Conservation (phyloP, 2,113 vertebrate species). For the Osmerus mordax region DNA sequence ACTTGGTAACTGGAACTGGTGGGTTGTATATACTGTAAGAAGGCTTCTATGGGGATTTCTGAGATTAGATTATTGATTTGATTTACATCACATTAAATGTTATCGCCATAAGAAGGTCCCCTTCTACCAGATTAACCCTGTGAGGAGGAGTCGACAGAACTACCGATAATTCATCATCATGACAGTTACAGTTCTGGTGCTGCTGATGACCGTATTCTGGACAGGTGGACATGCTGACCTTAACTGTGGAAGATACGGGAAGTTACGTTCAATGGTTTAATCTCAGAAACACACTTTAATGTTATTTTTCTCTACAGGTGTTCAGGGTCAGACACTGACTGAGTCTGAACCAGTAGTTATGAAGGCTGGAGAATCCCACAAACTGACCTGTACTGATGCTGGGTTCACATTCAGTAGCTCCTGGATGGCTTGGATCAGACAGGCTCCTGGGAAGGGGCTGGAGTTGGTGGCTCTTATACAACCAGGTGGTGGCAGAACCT, state of each 20-base stretch:
- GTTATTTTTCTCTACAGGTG: slow-evolving; percentile 12
- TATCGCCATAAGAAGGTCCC: too few relatives aligned
- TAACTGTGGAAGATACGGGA: neutral
- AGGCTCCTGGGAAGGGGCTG: slow-evolving; percentile 44
- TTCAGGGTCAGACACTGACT: slow-evolving; percentile 35
- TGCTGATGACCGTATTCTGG: too few relatives aligned
- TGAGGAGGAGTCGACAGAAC: neutral
- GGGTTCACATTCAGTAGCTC: slow-evolving; percentile 22
- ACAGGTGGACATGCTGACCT: too few relatives aligned
- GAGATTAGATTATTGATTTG: too few relatives aligned
- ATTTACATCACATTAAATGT: too few relatives aligned
- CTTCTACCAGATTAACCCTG: too few relatives aligned
- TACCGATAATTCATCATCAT: neutral
- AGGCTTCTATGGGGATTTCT: too few relatives aligned
- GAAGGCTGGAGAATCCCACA: slow-evolving; percentile 32
- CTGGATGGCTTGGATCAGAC: slow-evolving; percentile 46
- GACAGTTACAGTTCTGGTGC: too few relatives aligned
- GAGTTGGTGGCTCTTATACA: slow-evolving; percentile 12
- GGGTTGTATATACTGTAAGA: too few relatives aligned
- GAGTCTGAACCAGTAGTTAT: slow-evolving; percentile 31
- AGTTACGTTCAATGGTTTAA: neutral
- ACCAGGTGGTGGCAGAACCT: rapidly evolving
- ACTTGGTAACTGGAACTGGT: too few relatives aligned
- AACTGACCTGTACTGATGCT: slow-evolving; percentile 34
- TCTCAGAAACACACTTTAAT: neutral